phyloP scores from a whole-genome alignment of 2,113 vertebrate species.

The Struthio camelus region DNA sequence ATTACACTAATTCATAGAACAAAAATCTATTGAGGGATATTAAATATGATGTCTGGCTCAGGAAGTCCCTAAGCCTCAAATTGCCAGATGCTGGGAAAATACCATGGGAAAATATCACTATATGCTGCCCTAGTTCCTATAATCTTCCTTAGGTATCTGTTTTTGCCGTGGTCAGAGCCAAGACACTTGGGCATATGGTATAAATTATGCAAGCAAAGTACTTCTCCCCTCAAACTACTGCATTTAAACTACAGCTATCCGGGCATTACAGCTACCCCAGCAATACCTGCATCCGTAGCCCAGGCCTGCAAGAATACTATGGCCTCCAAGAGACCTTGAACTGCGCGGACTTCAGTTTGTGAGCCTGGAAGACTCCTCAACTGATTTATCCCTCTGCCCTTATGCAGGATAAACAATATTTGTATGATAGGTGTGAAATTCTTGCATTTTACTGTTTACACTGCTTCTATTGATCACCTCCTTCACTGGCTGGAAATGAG shows the following conservation, averaged over 20 bases:
- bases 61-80: neutral
- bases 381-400: neutral
- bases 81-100: neutral
- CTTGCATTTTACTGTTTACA: neutral
- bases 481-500: neutral
- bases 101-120: neutral
- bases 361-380: neutral
- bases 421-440: neutral
- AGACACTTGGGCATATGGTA: neutral
- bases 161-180: neutral
- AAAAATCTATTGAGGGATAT: neutral
- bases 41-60: neutral
- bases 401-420: neutral
- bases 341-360: rapidly evolving
- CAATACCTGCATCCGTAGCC: neutral
- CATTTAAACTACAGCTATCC: neutral
- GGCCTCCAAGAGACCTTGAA: neutral
- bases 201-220: neutral
- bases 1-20: neutral
- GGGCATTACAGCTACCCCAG: neutral
- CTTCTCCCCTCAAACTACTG: neutral
- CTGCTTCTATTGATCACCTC: neutral
- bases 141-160: neutral
- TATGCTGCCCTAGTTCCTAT: neutral
- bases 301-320: neutral